A percentile compares a stretch with the other conserved stretches of the same genome.
These are phyloP conservation scores for Drosophila greeni DNA, from an alignment of 2,888 invertebrate genomes.

Conservation along the genomic window DNA sequence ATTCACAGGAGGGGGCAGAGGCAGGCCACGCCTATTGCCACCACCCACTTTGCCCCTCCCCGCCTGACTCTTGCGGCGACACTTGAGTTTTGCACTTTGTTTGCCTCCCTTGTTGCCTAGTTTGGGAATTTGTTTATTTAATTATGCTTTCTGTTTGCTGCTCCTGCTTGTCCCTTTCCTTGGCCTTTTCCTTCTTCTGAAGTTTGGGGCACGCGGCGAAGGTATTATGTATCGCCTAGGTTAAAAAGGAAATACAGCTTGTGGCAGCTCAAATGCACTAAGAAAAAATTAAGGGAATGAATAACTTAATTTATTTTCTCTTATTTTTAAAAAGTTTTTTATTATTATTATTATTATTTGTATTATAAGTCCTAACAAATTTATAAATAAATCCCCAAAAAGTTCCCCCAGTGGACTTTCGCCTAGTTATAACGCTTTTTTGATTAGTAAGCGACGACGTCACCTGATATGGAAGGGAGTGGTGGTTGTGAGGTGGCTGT, in stretches of 20 bases:
- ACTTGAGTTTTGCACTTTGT: slow-evolving; percentile 43
- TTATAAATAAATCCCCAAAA: neutral
- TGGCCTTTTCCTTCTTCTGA: neutral
- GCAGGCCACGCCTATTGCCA: slow-evolving; percentile 15
- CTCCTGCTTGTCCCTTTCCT: neutral
- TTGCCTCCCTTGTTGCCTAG: slow-evolving; percentile 33
- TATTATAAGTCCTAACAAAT: too few relatives aligned
- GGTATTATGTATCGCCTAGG: slow-evolving; percentile 34
- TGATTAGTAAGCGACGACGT: slow-evolving; percentile 27
- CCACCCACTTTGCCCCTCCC: neutral
- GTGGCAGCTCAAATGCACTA: neutral
- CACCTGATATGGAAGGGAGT: slow-evolving; percentile 20
- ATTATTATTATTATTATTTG: too few relatives aligned
- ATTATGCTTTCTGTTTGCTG: slow-evolving; percentile 27
- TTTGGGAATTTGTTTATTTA: slow-evolving; percentile 43
- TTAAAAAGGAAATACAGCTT: slow-evolving; percentile 6
- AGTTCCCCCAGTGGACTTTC: slow-evolving; percentile 12
- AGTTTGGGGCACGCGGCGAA: slow-evolving; percentile 28
- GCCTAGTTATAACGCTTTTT: slow-evolving; percentile 21
- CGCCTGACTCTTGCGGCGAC: slow-evolving; percentile 24
- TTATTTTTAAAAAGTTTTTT: too few relatives aligned
- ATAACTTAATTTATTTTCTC: too few relatives aligned
- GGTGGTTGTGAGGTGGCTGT: neutral
- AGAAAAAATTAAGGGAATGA: too few relatives aligned
- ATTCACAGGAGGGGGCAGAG: slow-evolving; percentile 17